phyloP scores from a whole-genome alignment of 2,113 vertebrate species.

The Callipepla californica region DNA sequence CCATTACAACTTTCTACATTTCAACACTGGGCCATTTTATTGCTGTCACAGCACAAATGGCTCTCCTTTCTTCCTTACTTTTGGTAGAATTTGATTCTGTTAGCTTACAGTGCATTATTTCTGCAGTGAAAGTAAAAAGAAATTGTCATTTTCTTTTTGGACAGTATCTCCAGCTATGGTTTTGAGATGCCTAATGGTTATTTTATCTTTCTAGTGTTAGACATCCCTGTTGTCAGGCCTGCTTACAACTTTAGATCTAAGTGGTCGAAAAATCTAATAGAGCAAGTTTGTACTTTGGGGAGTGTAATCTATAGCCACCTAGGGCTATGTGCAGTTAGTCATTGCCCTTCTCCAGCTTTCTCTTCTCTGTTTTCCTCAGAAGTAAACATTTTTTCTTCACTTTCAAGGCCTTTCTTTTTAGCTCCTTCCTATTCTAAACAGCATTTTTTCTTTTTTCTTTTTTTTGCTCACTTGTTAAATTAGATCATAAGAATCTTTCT shows the following conservation, averaged over 20 bases:
- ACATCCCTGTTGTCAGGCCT: neutral
- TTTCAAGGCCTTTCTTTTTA: neutral
- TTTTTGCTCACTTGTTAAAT: neutral
- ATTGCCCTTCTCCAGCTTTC: slow-evolving; percentile 12
- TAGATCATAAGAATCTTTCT: neutral
- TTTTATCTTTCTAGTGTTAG: slow-evolving; percentile 13
- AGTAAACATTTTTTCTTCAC: neutral
- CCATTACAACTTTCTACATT: slow-evolving; percentile 78
- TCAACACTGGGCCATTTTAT: slow-evolving; percentile 74
- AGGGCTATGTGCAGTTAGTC: slow-evolving; percentile 36
- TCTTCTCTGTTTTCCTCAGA: neutral
- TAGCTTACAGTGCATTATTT: slow-evolving; percentile 54
- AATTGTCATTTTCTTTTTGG: slow-evolving; percentile 53
- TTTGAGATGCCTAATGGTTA: slow-evolving; percentile 36
- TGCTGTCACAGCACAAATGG: slow-evolving; percentile 46
- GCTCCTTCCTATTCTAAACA: neutral
- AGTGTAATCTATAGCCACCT: slow-evolving; percentile 22
- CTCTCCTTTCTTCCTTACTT: slow-evolving; percentile 60
- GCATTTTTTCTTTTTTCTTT: neutral
- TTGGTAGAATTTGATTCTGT: slow-evolving; percentile 73
- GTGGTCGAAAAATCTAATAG: slow-evolving; percentile 43
- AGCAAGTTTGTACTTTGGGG: slow-evolving; percentile 22
- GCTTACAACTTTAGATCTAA: slow-evolving; percentile 28
- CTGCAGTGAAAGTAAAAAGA: slow-evolving; percentile 41
- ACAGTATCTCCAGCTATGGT: neutral